Base-by-base conservation (phyloP, 1,140 invertebrate genomes). In the Latrodectus geometricus region DNA sequence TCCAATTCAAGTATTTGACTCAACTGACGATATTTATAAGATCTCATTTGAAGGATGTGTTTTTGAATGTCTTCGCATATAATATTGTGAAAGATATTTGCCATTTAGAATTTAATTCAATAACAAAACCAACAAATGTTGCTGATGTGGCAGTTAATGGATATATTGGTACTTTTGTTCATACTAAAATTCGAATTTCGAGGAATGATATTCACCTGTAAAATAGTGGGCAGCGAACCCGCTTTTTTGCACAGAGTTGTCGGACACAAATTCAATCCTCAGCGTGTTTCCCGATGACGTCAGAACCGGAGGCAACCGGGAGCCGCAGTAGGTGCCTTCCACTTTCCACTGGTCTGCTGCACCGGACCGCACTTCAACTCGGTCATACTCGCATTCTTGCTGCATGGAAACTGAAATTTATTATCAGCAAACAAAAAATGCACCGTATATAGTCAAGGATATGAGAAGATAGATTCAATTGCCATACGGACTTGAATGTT, bases 361-460 rank as follows among this genome's bases (percentile, higher is more conserved):
- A 0, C 94, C 94, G 82, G 96, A 98, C 75, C 95, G 94, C 0
- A 99, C 94, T 85, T 97, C 96, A 0, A 99, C 94, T 75, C 95
- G 96, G 91, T 99, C 98, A 90, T 99, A 99, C 89, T 99, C 97
- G 91, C 98, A 99, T 90, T 98, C 97, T 93, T 98, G 96, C 91
- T 97, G 94, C 86, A 95, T 95, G 89, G 65, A 12, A 20, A 66
- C 35, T 35, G 35, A 35, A 35, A 35, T 35, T 35, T 35, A 35
- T 5, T 35, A 35, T 35, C 35, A 35, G 5, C 35, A 35, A 35
- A 35, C 35, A 35, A 35, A 35, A 1, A 5, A 35, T 5, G 35
- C 35, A 35, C 5, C 35, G 1, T 35, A 35, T 35, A 5, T 5
- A 35, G 35, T 35, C n/a, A n/a, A n/a, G n/a, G n/a, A n/a, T n/a